A percentile compares a stretch with the other conserved stretches of the same genome.
Evolutionary conservation across 2,797 vertebrate genomes (phyloP).

Genomic region (Telmatherina bonti): DNA sequence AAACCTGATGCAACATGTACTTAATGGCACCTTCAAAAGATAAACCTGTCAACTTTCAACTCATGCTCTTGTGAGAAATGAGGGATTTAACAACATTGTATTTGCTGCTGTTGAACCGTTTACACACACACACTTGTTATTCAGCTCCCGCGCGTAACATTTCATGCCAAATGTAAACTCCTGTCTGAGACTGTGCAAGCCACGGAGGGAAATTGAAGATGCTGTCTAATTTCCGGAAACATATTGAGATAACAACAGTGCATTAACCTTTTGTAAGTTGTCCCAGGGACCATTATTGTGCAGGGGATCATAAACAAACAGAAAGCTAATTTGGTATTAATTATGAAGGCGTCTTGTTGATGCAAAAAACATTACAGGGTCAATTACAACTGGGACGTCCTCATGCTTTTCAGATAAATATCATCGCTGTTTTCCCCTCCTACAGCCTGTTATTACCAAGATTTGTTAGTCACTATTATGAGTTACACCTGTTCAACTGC

Average conservation of each 20-base stretch:
- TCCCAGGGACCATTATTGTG: background rate
- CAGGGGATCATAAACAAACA: background rate
- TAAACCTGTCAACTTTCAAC: background rate
- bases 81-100: background rate
- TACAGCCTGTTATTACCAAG: background rate
- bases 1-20: too few species aligned
- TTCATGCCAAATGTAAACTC: background rate
- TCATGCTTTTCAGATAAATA: constrained; percentile 4
- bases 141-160: background rate
- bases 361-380: background rate
- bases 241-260: constrained; percentile 10
- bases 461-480: too few species aligned
- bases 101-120: background rate
- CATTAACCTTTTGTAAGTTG: constrained; percentile 9
- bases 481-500: background rate
- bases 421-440: constrained; percentile 3
- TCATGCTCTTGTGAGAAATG: background rate
- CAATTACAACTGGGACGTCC: background rate
- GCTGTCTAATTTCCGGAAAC: background rate
- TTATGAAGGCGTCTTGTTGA: background rate
- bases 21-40: background rate
- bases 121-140: background rate
- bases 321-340: background rate
- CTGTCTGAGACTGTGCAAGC: background rate
- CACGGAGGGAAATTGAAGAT: background rate